A percentile compares a stretch with the other conserved stretches of the same genome.
Evolutionary conservation across 1,140 invertebrate species (phyloP).

Genomic region (Sarcophaga peregrina): DNA sequence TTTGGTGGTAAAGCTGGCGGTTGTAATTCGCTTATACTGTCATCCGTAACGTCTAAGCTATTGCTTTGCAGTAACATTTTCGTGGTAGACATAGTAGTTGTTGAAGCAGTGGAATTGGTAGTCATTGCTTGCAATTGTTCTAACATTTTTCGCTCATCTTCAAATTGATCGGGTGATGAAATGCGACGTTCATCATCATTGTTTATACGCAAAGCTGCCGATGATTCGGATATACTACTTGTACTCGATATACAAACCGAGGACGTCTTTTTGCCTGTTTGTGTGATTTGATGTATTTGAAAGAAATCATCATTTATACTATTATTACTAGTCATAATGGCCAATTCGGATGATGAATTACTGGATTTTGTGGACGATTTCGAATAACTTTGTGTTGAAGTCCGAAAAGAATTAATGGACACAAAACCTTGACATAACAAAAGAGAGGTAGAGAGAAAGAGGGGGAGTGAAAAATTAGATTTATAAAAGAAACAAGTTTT

Average conservation of each 20-base stretch:
- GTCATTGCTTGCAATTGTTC: conserved; percentile 42
- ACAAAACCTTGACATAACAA: conserved; percentile 73
- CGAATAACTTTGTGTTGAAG: conserved; percentile 72
- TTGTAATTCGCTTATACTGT: conserved; percentile 53
- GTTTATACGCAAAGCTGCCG: conserved; percentile 21
- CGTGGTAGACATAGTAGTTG: conserved; percentile 34
- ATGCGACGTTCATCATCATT: conserved; percentile 23
- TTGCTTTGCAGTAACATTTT: conserved; percentile 36
- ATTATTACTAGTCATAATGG: conserved; percentile 24
- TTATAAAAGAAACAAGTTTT: background rate
- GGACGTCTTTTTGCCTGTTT: conserved; percentile 44
- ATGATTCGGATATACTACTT: conserved; percentile 48
- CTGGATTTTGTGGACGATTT: conserved; percentile 66
- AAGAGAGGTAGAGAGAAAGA: background rate
- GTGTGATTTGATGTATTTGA: conserved; percentile 49
- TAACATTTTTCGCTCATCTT: conserved; percentile 29
- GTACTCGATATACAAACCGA: conserved; percentile 47
- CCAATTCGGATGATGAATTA: conserved; percentile 49
- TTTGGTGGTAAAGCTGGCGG: conserved; percentile 78
- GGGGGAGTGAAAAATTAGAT: background rate
- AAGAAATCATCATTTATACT: conserved; percentile 42
- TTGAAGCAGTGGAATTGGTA: background rate
- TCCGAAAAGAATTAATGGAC: conserved; percentile 76
- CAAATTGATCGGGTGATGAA: conserved; percentile 43
- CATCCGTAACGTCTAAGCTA: conserved; percentile 46